A percentile compares a stretch with the other conserved stretches of the same genome.
Evolutionary conservation across 2,797 vertebrate species (phyloP).

Genomic region (Apogon talboti): DNA sequence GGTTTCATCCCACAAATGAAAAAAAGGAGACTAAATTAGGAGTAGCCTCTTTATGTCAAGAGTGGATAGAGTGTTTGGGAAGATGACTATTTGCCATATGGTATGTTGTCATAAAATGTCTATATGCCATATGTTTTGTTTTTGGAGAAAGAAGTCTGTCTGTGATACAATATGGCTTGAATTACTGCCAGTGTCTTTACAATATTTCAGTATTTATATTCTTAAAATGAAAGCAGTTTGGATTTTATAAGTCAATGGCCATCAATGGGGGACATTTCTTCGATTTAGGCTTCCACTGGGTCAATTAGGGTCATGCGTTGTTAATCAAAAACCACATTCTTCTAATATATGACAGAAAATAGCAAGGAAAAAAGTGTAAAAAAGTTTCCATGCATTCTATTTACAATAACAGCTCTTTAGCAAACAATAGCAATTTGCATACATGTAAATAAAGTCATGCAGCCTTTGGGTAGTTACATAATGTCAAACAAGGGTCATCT

Average conservation of each 20-base stretch:
- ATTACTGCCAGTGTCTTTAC: slow-evolving; percentile 5
- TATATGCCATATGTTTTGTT: slow-evolving; percentile 6
- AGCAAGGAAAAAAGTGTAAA: slow-evolving; percentile 15
- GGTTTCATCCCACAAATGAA: slow-evolving; percentile 62
- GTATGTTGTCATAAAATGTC: slow-evolving; percentile 13
- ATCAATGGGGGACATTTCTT: no score
- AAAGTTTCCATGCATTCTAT: slow-evolving; percentile 51
- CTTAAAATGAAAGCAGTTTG: no score
- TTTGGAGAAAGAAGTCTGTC: slow-evolving; percentile 7
- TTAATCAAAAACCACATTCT: slow-evolving; percentile 31
- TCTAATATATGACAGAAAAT: slow-evolving; percentile 4
- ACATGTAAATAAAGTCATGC: slow-evolving; percentile 55
- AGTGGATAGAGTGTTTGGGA: slow-evolving; percentile 37
- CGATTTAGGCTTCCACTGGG: no score
- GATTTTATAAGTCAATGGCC: no score
- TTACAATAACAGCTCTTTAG: slow-evolving; percentile 2
- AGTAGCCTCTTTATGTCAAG: slow-evolving; percentile 46
- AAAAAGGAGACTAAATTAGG: slow-evolving; percentile 45
- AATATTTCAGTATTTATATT: neutral
- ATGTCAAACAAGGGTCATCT: slow-evolving; percentile 30
- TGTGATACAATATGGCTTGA: neutral
- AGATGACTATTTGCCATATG: slow-evolving; percentile 35
- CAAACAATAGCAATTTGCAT: slow-evolving; percentile 12
- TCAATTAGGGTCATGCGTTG: slow-evolving; percentile 27
- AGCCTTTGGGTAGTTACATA: slow-evolving; percentile 21